Evolutionary conservation across 2,797 vertebrate genomes (phyloP).

Genomic region (Enteromius fasciolatus): DNA sequence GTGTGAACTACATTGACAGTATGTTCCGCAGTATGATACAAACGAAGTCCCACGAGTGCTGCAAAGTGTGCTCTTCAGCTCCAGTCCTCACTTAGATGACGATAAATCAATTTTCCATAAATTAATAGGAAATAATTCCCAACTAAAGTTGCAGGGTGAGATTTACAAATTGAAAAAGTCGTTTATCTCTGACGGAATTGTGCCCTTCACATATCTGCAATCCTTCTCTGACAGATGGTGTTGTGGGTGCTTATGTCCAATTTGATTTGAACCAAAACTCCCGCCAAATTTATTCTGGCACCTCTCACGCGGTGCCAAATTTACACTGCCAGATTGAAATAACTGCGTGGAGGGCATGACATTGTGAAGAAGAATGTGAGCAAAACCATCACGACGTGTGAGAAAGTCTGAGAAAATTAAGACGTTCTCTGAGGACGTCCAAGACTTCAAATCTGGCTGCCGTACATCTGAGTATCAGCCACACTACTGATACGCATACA

Average conservation of each 20-base stretch:
- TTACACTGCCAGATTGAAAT: constrained; percentile 84
- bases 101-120: constrained; percentile 41
- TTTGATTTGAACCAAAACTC: constrained; percentile 88
- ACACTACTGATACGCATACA: constrained; percentile 18
- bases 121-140: constrained; percentile 42
- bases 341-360: constrained; percentile 83
- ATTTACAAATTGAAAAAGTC: constrained; percentile 78
- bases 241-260: constrained; percentile 88
- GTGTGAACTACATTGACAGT: not conserved
- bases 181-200: constrained; percentile 78
- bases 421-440: constrained; percentile 54
- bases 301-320: constrained; percentile 79
- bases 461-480: constrained; percentile 47
- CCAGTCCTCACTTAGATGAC: constrained; percentile 14
- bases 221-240: constrained; percentile 84
- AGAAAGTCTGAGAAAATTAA: constrained; percentile 72
- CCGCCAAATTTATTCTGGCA: constrained; percentile 86
- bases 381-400: constrained; percentile 79
- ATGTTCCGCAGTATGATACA: not conserved
- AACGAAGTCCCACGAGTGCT: constrained; percentile 4
- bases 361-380: constrained; percentile 83
- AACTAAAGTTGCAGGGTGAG: constrained; percentile 51
- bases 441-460: constrained; percentile 51
- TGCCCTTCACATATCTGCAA: constrained; percentile 82
- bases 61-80: not conserved